These are phyloP conservation scores for Bombus confusus DNA, from an alignment of 1,140 invertebrate genomes.

Conservation along the genomic window DNA sequence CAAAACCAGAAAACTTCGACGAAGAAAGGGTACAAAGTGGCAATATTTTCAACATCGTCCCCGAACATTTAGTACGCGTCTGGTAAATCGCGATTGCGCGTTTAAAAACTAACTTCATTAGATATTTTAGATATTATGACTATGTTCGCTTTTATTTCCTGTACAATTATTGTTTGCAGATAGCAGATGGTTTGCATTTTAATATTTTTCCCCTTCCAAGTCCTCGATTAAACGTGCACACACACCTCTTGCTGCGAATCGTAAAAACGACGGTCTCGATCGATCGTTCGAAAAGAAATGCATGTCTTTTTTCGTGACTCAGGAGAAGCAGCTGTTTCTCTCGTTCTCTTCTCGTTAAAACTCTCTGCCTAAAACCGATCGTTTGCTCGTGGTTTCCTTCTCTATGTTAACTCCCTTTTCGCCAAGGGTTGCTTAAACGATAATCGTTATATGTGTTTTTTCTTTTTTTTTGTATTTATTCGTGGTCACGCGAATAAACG, in stretches of 20 bases:
- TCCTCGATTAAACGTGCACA: not conserved
- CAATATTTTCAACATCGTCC: too few relatives aligned
- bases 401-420: not conserved
- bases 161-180: too few relatives aligned
- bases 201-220: too few relatives aligned
- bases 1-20: conserved; percentile 13
- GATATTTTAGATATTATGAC: too few relatives aligned
- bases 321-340: not conserved
- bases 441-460: not conserved
- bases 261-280: not conserved
- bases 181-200: too few relatives aligned
- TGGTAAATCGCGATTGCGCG: not conserved
- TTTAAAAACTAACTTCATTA: not conserved
- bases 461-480: too few relatives aligned
- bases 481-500: too few relatives aligned
- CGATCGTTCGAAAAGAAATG: conserved; percentile 1
- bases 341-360: not conserved
- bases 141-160: too few relatives aligned
- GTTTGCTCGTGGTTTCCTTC: too few relatives aligned
- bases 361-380: not conserved
- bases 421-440: not conserved
- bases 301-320: not conserved
- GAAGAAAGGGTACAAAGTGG: conserved; percentile 19
- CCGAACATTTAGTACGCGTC: not conserved
- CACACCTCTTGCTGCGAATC: too few relatives aligned